These are phyloP conservation scores for Epistrophe grossulariae DNA, from an alignment of 2,888 invertebrate species.

Conservation along the genomic window DNA sequence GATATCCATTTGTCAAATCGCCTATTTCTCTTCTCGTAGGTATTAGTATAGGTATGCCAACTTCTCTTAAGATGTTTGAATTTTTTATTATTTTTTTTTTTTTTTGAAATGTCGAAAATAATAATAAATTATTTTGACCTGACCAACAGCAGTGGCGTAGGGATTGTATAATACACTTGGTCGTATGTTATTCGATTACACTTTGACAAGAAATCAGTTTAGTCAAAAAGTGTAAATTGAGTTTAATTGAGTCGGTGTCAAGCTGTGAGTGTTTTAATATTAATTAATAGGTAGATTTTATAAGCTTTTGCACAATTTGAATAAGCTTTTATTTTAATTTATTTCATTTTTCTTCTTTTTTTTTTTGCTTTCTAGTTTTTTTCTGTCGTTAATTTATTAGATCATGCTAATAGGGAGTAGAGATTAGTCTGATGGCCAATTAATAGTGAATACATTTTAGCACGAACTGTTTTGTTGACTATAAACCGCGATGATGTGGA, in stretches of 20 bases:
- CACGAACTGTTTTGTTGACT: constrained; percentile 35
- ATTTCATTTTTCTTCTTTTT: neutral
- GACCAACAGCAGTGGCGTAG: constrained; percentile 17
- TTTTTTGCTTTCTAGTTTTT: constrained; percentile 17
- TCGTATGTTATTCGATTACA: constrained; percentile 47
- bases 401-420: constrained; percentile 60
- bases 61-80: neutral
- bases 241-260: constrained; percentile 63
- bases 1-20: constrained; percentile 60
- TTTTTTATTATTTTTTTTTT: neutral
- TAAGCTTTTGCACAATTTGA: constrained; percentile 50
- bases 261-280: constrained; percentile 57
- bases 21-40: neutral
- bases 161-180: constrained; percentile 18
- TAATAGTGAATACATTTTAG: constrained; percentile 66
- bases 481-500: constrained; percentile 8
- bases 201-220: constrained; percentile 56
- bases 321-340: constrained; percentile 19
- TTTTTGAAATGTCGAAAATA: constrained; percentile 17
- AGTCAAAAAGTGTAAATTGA: constrained; percentile 64
- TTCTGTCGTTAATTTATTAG: constrained; percentile 58
- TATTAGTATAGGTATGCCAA: neutral
- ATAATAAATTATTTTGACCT: constrained; percentile 31
- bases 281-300: constrained; percentile 50
- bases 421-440: constrained; percentile 67